Evolutionary conservation across 2,888 invertebrate species (phyloP).

Genomic region (Lasioglossum figueresi): DNA sequence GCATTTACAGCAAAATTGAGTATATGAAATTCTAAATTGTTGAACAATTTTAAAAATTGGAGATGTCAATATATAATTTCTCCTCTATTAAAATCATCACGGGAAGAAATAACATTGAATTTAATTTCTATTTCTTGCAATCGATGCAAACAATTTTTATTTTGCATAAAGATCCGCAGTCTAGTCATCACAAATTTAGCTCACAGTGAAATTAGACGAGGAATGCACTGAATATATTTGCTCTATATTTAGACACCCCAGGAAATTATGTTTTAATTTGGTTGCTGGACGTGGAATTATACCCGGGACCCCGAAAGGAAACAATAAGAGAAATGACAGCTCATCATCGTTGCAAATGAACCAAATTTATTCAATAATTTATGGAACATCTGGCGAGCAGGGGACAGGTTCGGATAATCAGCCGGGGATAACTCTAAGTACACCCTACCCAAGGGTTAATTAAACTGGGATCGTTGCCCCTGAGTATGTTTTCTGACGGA

Average conservation of each 20-base stretch:
- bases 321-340: neutral
- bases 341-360: slow-evolving; percentile 22
- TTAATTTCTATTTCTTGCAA: too few species aligned
- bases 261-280: neutral
- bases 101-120: too few species aligned
- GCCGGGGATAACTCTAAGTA: neutral
- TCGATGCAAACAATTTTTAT: too few species aligned
- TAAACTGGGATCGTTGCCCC: slow-evolving; percentile 2
- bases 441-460: slow-evolving; percentile 30
- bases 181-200: neutral
- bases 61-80: too few species aligned
- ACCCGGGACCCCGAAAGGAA: neutral
- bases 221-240: neutral
- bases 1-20: too few species aligned
- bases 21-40: too few species aligned
- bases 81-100: too few species aligned
- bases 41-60: too few species aligned
- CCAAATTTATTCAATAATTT: slow-evolving; percentile 29
- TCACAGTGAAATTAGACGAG: neutral
- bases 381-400: neutral
- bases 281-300: neutral
- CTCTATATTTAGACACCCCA: neutral
- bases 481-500: neutral
- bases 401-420: slow-evolving; percentile 14
- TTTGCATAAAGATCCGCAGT: too few species aligned